These are phyloP conservation scores for Omphaloscelis lunosa DNA, from an alignment of 2,888 invertebrate species.

Conservation along the genomic window DNA sequence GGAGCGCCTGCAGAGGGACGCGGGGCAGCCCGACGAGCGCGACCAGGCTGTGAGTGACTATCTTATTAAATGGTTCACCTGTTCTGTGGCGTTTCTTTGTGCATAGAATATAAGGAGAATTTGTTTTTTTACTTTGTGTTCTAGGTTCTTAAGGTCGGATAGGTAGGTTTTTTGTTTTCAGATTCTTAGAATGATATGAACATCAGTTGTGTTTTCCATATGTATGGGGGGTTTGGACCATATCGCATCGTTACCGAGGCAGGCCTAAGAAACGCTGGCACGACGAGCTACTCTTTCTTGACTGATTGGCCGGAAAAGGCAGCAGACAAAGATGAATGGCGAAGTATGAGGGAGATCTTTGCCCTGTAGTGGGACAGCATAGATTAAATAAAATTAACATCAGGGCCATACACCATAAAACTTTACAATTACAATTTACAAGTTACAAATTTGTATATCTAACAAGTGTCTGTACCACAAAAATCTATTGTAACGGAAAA, in stretches of 20 bases:
- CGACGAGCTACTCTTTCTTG: too few relatives aligned
- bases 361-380: too few relatives aligned
- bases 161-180: not conserved
- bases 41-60: constrained; percentile 83
- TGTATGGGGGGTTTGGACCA: too few relatives aligned
- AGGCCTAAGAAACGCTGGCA: too few relatives aligned
- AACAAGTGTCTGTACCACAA: not conserved
- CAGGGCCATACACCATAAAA: not conserved
- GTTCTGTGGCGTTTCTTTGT: constrained; percentile 52
- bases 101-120: not conserved
- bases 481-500: not conserved
- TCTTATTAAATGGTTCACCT: constrained; percentile 59
- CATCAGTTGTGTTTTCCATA: too few relatives aligned
- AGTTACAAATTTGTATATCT: not conserved
- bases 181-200: not conserved
- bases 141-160: not conserved
- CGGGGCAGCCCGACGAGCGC: constrained; percentile 74
- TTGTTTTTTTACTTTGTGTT: not conserved
- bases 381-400: too few relatives aligned
- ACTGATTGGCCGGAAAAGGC: too few relatives aligned
- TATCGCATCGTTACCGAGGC: too few relatives aligned
- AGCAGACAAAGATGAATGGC: too few relatives aligned
- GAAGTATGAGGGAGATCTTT: too few relatives aligned
- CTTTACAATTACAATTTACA: not conserved
- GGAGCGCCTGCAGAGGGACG: constrained; percentile 37